Conservation (phyloP, 2,888 invertebrate genomes). For the Auanema freiburgensis region DNA sequence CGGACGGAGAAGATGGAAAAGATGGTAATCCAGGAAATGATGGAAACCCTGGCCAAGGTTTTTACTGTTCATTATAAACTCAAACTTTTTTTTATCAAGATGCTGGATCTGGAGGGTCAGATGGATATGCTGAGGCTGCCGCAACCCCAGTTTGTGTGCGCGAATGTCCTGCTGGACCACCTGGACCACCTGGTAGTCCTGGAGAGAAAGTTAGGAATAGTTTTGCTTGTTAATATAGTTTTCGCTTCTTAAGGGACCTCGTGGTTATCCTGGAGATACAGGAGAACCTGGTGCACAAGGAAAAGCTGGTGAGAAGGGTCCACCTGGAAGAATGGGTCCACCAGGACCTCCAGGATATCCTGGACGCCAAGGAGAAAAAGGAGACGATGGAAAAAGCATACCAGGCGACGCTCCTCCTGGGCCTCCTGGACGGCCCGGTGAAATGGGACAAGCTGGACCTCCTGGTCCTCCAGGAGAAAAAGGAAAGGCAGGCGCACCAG, state of each 20-base stretch:
- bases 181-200: slow-evolving; percentile 56
- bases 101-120: slow-evolving; percentile 23
- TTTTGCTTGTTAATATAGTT: slow-evolving; percentile 1
- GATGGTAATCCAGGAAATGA: slow-evolving; percentile 53
- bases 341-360: slow-evolving; percentile 55
- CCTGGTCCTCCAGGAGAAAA: slow-evolving; percentile 54
- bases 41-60: slow-evolving; percentile 48
- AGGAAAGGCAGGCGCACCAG: slow-evolving; percentile 51
- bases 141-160: slow-evolving; percentile 45
- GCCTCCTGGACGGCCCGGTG: slow-evolving; percentile 54
- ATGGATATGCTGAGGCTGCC: slow-evolving; percentile 33
- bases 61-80: background rate
- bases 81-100: slow-evolving; percentile 6
- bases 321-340: slow-evolving; percentile 47
- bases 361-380: slow-evolving; percentile 56
- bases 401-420: slow-evolving; percentile 50
- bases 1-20: slow-evolving; percentile 38
- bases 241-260: slow-evolving; percentile 30
- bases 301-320: slow-evolving; percentile 52
- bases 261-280: slow-evolving; percentile 59
- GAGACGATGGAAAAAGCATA: slow-evolving; percentile 37
- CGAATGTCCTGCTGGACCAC: slow-evolving; percentile 57
- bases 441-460: slow-evolving; percentile 53
- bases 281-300: slow-evolving; percentile 57
- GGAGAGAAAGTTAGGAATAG: slow-evolving; percentile 52